These are phyloP conservation scores for Eremophila alpestris DNA, from an alignment of 2,797 vertebrate species.

Conservation along the genomic window DNA sequence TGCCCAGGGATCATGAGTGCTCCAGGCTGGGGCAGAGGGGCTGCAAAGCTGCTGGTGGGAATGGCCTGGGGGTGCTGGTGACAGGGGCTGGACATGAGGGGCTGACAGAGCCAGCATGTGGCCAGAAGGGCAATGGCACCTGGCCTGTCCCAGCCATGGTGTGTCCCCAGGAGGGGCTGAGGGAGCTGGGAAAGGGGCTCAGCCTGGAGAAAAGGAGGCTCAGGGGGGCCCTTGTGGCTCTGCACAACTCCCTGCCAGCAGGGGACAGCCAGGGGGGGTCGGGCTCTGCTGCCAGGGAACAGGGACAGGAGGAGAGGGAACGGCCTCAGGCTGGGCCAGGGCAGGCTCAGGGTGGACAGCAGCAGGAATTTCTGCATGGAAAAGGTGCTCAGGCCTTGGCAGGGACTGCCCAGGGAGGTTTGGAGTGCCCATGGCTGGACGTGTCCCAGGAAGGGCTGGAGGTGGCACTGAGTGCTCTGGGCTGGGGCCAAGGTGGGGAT, in stretches of 20 bases:
- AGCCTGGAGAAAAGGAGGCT: not conserved
- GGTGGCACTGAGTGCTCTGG: not conserved
- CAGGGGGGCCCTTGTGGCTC: not conserved
- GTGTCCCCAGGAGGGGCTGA: not conserved
- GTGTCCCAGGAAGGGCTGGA: not conserved
- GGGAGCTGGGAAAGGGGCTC: not conserved
- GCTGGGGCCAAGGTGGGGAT: not conserved
- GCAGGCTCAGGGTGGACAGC: fast-evolving
- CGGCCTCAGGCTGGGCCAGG: not conserved
- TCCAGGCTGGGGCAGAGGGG: not conserved
- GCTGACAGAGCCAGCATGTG: not conserved
- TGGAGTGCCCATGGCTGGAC: not conserved
- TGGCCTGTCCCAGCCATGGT: not conserved
- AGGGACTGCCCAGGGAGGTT: not conserved
- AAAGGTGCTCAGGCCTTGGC: not conserved
- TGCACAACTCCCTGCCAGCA: not conserved
- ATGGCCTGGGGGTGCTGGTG: not conserved
- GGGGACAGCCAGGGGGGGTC: fast-evolving
- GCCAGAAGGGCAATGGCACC: not conserved
- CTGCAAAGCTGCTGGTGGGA: not conserved
- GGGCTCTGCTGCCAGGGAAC: not conserved
- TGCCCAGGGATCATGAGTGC: not conserved
- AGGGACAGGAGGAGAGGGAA: not conserved
- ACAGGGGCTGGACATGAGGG: not conserved
- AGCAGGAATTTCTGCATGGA: not conserved